Evolutionary conservation across 2,113 vertebrate genomes (phyloP).

Genomic region (Amia ocellicauda): DNA sequence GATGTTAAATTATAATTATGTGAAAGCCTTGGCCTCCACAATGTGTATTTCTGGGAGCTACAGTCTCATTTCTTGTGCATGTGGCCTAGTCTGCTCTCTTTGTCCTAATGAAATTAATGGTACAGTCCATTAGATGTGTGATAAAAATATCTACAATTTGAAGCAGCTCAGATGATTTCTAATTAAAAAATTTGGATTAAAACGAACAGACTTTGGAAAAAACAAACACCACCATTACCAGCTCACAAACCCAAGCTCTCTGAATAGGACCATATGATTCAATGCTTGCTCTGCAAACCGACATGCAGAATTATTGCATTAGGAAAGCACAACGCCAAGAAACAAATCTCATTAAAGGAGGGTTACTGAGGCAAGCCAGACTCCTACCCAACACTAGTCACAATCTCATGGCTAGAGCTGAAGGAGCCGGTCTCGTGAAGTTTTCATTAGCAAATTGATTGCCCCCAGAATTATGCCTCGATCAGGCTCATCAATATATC

Average conservation of each 20-base stretch:
- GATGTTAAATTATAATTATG: too few relatives aligned
- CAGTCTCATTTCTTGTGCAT: too few relatives aligned
- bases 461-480: too few relatives aligned
- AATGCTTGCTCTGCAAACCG: background rate
- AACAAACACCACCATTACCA: background rate
- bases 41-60: too few relatives aligned
- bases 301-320: slow-evolving; percentile 2
- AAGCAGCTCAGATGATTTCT: too few relatives aligned
- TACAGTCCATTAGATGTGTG: too few relatives aligned
- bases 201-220: too few relatives aligned
- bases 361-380: slow-evolving; percentile 2
- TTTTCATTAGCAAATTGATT: slow-evolving; percentile 6
- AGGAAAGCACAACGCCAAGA: slow-evolving; percentile 4
- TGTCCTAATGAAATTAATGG: too few relatives aligned
- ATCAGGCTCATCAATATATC: background rate
- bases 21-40: too few relatives aligned
- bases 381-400: background rate
- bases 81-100: too few relatives aligned
- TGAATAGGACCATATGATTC: background rate
- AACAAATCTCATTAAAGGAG: slow-evolving; percentile 12
- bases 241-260: background rate
- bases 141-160: too few relatives aligned
- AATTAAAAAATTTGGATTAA: too few relatives aligned
- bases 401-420: background rate
- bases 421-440: background rate